Conservation (phyloP, 2,113 vertebrate genomes). For the Chelonoidis abingdonii region DNA sequence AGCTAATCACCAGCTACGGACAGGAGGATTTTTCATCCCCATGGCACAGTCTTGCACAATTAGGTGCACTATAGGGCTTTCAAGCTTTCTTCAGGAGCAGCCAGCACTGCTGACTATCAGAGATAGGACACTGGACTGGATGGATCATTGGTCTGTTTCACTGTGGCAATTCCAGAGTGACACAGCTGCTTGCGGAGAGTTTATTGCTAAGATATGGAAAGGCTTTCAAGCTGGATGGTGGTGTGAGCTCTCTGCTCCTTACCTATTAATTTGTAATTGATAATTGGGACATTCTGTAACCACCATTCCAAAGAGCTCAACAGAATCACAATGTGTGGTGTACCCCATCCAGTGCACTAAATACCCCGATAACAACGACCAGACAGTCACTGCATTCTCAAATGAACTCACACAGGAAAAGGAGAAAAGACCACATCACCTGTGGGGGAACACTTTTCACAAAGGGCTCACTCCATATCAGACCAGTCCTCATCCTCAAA, state of each 20-base stretch:
- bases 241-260: neutral
- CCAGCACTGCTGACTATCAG: no score
- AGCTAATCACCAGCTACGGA: neutral
- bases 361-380: neutral
- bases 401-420: neutral
- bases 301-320: neutral
- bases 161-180: neutral
- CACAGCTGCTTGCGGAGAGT: no score
- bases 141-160: neutral
- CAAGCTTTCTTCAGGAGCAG: neutral
- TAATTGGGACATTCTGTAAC: neutral
- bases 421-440: neutral
- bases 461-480: neutral
- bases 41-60: rapidly evolving
- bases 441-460: neutral
- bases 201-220: neutral
- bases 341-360: neutral
- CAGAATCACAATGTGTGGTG: neutral
- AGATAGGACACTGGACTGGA: neutral
- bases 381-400: neutral
- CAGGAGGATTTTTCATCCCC: rapidly evolving
- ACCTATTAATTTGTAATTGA: neutral
- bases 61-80: neutral
- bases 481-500: neutral
- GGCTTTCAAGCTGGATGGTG: neutral